Base-by-base conservation (phyloP, 2,113 vertebrate genomes). In the Acinonyx jubatus region DNA sequence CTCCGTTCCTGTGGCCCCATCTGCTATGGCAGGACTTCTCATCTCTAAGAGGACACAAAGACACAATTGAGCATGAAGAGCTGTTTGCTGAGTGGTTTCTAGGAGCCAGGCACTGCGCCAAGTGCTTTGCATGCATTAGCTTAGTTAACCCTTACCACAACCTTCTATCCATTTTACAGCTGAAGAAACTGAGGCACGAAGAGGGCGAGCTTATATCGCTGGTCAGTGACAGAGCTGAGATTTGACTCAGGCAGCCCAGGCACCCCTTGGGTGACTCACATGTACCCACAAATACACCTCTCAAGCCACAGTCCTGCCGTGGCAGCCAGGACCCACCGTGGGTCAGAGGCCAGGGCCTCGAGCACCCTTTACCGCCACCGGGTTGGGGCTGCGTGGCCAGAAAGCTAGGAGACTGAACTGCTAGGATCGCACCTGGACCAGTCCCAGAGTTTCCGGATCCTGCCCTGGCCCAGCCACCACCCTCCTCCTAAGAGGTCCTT, bases 221-320 rank as follows among this genome's bases (percentile, higher is more conserved):
- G 9, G n/a, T 74, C 38, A 23, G n/a, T 69, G 23, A 63, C 92
- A 52, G 18, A n/a, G 85, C 76, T 68, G 61, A 95, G 52, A 21
- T 33, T 61, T 48, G n/a, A 57, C 36, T 55, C 63, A 55, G 23
- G 55, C 10, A 12, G 27, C 76, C 63, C 16, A 18, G n/a, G 57
- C n/a, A 69, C 55, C 10, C 63, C 1, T 0, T 9, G 36, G 41
- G 61, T 36, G 33, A 14, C 66, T 13, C 52, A 1, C 0, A 0
- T 50, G 50, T 41, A 14, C 36, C 82, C 81, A 41, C 61, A 63
- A 21, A 33, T 12, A 79, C 55, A 78, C 50, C 27, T 45, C 73
- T 85, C 18, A 0, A 11, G 29, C 50, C 18, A 27, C 36, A 14
- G 73, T 14, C 73, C 41, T 16, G 18, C 4, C 0, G 19, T 3